A percentile compares a stretch with the other conserved stretches of the same genome.
phyloP scores from a whole-genome alignment of 1,140 invertebrate species.

The Halesus radiatus region DNA sequence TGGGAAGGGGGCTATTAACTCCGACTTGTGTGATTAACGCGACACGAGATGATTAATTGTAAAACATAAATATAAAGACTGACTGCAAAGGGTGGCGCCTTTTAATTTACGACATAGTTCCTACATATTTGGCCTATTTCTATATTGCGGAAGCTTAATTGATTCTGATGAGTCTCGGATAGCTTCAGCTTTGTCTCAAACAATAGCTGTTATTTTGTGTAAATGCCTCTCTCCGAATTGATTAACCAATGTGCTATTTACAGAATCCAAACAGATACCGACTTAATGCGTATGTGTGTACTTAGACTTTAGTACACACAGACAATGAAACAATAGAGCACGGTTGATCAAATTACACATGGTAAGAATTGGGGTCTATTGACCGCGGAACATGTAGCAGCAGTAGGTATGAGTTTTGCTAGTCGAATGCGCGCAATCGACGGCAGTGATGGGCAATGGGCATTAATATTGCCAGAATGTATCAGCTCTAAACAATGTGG shows the following conservation, averaged over 20 bases:
- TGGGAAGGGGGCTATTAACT: conserved; percentile 38
- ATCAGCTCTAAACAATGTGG: not conserved
- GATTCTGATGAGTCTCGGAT: not conserved
- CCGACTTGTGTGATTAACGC: conserved; percentile 36
- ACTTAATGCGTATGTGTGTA: too few species aligned
- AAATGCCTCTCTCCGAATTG: too few species aligned
- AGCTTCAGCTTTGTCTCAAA: too few species aligned
- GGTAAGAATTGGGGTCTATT: too few species aligned
- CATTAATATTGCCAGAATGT: not conserved
- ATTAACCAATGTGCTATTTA: too few species aligned
- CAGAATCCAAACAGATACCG: too few species aligned
- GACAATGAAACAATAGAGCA: too few species aligned
- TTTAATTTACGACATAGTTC: conserved; percentile 41
- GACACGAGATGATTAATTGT: conserved; percentile 44
- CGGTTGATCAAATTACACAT: too few species aligned
- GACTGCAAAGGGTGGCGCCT: conserved; percentile 39
- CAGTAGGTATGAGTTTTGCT: not conserved
- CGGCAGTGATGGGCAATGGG: not conserved
- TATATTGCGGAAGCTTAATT: conserved; percentile 20
- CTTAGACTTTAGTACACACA: too few species aligned
- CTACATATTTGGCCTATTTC: conserved; percentile 23
- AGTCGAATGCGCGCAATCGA: not conserved
- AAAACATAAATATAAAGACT: conserved; percentile 41
- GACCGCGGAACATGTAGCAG: too few species aligned
- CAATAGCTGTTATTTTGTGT: too few species aligned